Conservation (phyloP, 2,888 invertebrate species). For the Bellardia pandia region DNA sequence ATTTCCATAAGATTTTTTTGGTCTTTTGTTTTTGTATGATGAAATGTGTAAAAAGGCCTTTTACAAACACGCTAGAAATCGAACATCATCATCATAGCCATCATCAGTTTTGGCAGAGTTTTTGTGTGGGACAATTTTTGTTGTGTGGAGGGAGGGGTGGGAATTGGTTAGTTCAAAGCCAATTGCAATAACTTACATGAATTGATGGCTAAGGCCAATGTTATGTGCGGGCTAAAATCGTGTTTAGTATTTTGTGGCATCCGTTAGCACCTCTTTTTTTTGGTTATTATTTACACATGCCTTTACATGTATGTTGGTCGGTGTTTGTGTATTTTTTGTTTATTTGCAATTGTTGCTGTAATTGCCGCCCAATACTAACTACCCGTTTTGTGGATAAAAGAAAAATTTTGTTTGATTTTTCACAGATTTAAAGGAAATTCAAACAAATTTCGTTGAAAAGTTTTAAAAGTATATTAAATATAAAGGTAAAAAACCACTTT, state of each 20-base stretch:
- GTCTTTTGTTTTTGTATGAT: conserved; percentile 9
- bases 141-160: background rate
- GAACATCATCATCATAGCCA: conserved; percentile 21
- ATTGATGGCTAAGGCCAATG: conserved; percentile 70
- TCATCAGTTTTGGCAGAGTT: conserved; percentile 5
- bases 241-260: conserved; percentile 62
- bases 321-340: background rate
- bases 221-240: conserved; percentile 48
- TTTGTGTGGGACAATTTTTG: conserved; percentile 23
- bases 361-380: background rate
- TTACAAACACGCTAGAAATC: conserved; percentile 50
- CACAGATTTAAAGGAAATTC: conserved; percentile 40
- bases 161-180: conserved; percentile 17
- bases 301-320: background rate
- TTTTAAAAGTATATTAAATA: background rate
- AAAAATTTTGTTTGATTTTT: conserved; percentile 39
- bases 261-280: conserved; percentile 62
- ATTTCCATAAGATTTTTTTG: conserved; percentile 5
- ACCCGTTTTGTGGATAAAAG: conserved; percentile 15
- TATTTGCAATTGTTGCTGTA: conserved; percentile 37
- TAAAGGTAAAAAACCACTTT: background rate
- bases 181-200: conserved; percentile 29
- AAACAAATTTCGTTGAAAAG: conserved; percentile 9
- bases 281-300: conserved; percentile 3
- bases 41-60: conserved; percentile 54